phyloP scores from a whole-genome alignment of 2,888 invertebrate genomes.

The Catocala sponsa region DNA sequence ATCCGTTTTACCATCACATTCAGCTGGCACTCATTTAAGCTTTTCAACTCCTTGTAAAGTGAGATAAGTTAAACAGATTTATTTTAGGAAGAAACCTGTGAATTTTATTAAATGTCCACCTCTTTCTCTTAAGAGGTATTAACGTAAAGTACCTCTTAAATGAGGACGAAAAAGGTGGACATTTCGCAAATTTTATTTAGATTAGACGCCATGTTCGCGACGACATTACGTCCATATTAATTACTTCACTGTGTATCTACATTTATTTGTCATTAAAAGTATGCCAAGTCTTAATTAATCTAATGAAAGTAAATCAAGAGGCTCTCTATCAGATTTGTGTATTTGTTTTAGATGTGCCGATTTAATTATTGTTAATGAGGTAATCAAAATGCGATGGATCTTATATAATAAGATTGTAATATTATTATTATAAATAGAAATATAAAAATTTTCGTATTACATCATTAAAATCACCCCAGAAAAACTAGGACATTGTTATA shows the following conservation, averaged over 20 bases:
- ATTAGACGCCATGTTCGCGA: constrained; percentile 23
- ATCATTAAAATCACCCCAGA: too few relatives aligned
- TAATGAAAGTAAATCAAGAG: not conserved
- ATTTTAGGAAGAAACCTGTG: constrained; percentile 37
- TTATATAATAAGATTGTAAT: not conserved
- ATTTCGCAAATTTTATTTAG: constrained; percentile 41
- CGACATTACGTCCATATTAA: constrained; percentile 27
- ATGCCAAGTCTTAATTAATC: constrained; percentile 3
- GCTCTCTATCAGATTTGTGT: constrained; percentile 1
- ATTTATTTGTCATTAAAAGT: constrained; percentile 22
- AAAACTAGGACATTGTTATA: too few relatives aligned
- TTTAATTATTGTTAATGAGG: not conserved
- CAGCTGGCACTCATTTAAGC: constrained; percentile 28
- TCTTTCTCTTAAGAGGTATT: constrained; percentile 50
- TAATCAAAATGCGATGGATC: not conserved
- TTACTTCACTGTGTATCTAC: constrained; percentile 16
- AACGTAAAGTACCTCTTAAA: constrained; percentile 47
- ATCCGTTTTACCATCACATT: constrained; percentile 33
- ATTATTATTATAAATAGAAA: too few relatives aligned
- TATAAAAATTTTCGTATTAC: too few relatives aligned
- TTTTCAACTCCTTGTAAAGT: constrained; percentile 38
- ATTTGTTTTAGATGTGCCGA: not conserved
- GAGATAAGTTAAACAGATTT: constrained; percentile 42
- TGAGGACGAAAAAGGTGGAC: constrained; percentile 31
- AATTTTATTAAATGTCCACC: constrained; percentile 51